These are phyloP conservation scores for Pyralis farinalis DNA, from an alignment of 2,888 invertebrate genomes.

Conservation along the genomic window DNA sequence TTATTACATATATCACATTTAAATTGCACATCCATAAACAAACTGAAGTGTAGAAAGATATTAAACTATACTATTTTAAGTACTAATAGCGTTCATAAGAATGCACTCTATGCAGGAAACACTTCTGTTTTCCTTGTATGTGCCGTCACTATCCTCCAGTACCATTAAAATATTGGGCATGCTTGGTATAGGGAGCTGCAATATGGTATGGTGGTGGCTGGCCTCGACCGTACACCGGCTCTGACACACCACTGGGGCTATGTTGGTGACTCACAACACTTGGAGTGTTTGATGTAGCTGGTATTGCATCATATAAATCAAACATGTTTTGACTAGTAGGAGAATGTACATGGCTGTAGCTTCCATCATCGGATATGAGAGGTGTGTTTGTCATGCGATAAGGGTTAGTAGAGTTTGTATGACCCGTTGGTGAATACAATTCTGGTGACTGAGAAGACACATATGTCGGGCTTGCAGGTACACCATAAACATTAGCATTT, in stretches of 20 bases:
- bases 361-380: conserved; percentile 71
- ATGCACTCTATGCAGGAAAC: conserved; percentile 34
- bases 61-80: conserved; percentile 23
- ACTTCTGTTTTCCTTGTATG: conserved; percentile 33
- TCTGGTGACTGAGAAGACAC: conserved; percentile 70
- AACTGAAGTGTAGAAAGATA: not conserved
- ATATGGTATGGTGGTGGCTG: conserved; percentile 92
- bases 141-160: conserved; percentile 66
- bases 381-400: conserved; percentile 76
- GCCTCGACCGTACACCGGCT: conserved; percentile 58
- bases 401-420: conserved; percentile 73
- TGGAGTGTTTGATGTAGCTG: conserved; percentile 59
- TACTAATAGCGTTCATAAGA: conserved; percentile 44
- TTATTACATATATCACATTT: conserved; percentile 68
- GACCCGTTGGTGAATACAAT: conserved; percentile 71
- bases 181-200: conserved; percentile 91
- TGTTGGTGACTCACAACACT: conserved; percentile 63
- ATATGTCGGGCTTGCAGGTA: conserved; percentile 66
- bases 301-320: conserved; percentile 70
- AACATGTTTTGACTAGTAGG: conserved; percentile 72
- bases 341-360: conserved; percentile 67
- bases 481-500: conserved; percentile 61
- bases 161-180: conserved; percentile 84
- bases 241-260: conserved; percentile 60
- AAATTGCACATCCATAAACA: conserved; percentile 69